Conservation (phyloP, 2,888 invertebrate genomes). For the Anaspis maculata region DNA sequence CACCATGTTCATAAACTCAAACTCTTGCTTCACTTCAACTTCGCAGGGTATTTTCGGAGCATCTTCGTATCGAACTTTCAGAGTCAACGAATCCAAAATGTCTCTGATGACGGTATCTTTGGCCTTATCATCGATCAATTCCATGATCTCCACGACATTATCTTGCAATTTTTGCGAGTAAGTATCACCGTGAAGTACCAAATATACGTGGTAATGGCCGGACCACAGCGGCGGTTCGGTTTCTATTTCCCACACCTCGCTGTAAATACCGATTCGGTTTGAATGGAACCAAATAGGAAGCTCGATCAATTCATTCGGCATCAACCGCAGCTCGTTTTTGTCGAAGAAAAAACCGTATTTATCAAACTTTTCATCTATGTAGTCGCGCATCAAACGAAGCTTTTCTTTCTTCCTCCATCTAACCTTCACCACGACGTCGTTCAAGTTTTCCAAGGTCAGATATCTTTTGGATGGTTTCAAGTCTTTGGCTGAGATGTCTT, state of each 20-base stretch:
- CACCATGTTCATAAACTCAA: conserved; percentile 6
- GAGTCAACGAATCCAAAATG: conserved; percentile 1
- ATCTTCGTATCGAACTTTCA: neutral
- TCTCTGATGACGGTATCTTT: conserved; percentile 5
- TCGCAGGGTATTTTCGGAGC: conserved; percentile 1
- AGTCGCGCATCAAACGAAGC: conserved; percentile 3
- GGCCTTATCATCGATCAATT: conserved; percentile 3
- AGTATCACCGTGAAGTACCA: conserved; percentile 4
- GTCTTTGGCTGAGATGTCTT: conserved; percentile 2
- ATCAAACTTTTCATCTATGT: neutral
- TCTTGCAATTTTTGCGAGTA: conserved; percentile 3
- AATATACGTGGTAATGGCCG: conserved; percentile 1
- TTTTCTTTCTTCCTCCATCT: conserved; percentile 5
- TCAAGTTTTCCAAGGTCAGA: conserved; percentile 5
- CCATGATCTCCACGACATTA: conserved; percentile 1
- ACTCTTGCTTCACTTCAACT: conserved; percentile 4
- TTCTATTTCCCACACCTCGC: conserved; percentile 5
- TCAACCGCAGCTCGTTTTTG: conserved; percentile 4
- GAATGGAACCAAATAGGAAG: conserved; percentile 7
- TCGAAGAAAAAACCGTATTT: conserved; percentile 7
- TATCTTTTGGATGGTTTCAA: neutral
- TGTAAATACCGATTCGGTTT: conserved; percentile 1
- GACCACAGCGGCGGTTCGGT: conserved; percentile 5
- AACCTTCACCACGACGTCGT: conserved; percentile 4
- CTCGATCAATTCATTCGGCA: conserved; percentile 1